A percentile compares a stretch with the other conserved stretches of the same genome.
Evolutionary conservation across 2,888 invertebrate species (phyloP).

Genomic region (Thysanoteuthis rhombus): DNA sequence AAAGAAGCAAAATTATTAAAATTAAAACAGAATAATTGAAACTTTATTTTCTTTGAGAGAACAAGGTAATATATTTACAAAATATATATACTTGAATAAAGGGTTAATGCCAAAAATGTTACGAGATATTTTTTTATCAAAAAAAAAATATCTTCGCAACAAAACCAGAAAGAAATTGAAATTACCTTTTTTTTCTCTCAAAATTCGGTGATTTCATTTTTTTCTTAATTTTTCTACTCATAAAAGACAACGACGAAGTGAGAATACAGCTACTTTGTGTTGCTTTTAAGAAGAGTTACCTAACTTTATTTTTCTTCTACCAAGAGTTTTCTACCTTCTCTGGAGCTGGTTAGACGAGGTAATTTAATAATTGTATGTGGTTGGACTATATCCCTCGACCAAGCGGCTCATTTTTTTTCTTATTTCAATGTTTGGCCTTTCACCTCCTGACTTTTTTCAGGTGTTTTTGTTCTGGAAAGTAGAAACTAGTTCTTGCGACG

Average conservation of each 20-base stretch:
- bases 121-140: not conserved
- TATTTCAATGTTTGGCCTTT: too few species aligned
- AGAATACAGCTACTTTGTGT: not conserved
- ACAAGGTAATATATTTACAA: not conserved
- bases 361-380: too few species aligned
- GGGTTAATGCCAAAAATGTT: not conserved
- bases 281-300: slow-evolving; percentile 12
- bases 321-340: too few species aligned
- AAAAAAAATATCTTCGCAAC: not conserved
- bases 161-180: not conserved
- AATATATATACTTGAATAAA: not conserved
- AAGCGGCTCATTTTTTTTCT: too few species aligned
- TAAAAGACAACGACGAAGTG: not conserved
- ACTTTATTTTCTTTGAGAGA: not conserved
- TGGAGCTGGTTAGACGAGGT: too few species aligned
- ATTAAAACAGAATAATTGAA: not conserved
- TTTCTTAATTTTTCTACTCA: not conserved
- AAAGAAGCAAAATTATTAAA: not conserved
- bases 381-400: too few species aligned
- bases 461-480: too few species aligned
- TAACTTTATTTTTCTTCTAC: not conserved
- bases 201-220: not conserved
- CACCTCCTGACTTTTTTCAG: too few species aligned
- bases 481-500: too few species aligned
- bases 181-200: not conserved